A percentile compares a stretch with the other conserved stretches of the same genome.
phyloP scores from a whole-genome alignment of 2,797 vertebrate genomes.

The Synaphobranchus kaupii region DNA sequence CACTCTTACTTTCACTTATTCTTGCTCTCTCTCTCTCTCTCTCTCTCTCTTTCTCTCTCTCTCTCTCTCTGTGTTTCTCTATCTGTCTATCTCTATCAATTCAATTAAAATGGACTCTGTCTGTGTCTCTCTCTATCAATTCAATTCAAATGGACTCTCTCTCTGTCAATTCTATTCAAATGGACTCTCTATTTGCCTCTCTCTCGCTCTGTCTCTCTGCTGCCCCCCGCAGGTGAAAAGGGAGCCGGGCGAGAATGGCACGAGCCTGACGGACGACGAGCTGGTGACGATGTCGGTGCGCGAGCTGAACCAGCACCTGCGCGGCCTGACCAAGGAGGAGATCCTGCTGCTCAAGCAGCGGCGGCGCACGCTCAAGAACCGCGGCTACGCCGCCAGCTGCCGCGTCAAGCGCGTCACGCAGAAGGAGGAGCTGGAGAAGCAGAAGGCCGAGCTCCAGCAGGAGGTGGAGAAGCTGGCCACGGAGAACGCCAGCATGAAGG shows the following conservation, averaged over 20 bases:
- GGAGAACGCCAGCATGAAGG: conserved; percentile 93
- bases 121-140: too few relatives aligned
- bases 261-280: conserved; percentile 96
- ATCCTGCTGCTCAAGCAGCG: conserved; percentile 97
- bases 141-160: background rate
- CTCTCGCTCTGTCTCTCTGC: background rate
- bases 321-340: conserved; percentile 94
- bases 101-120: background rate
- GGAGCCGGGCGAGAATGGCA: conserved; percentile 98
- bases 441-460: conserved; percentile 95
- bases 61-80: background rate
- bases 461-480: conserved; percentile 98
- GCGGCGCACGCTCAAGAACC: conserved; percentile 94
- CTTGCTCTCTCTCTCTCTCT: background rate
- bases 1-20: background rate
- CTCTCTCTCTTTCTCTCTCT: background rate
- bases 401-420: conserved; percentile 95
- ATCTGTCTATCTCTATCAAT: background rate
- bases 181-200: background rate
- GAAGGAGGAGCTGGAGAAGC: conserved; percentile 97
- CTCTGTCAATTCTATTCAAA: background rate
- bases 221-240: conserved; percentile 86
- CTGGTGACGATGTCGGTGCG: conserved; percentile 98
- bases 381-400: conserved; percentile 96
- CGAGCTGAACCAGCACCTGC: conserved; percentile 97